Evolutionary conservation across 2,888 invertebrate genomes (phyloP).

Genomic region (Thymelicus sylvestris): DNA sequence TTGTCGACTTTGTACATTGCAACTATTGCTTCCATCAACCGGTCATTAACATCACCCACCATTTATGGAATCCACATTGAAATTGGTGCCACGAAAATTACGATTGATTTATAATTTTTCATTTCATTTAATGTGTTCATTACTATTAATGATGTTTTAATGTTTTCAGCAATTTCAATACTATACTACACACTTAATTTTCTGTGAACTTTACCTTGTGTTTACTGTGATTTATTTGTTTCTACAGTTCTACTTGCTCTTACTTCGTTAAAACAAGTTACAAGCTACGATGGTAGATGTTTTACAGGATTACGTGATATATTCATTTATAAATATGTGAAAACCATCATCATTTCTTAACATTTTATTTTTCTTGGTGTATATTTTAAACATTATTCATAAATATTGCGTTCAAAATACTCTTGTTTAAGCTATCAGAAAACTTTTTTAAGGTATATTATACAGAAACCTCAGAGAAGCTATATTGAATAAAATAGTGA

Average conservation of each 20-base stretch:
- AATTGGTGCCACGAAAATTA: constrained; percentile 75
- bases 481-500: too few relatives aligned
- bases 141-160: not conserved
- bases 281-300: too few relatives aligned
- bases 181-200: not conserved
- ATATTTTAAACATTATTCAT: too few relatives aligned
- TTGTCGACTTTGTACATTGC: constrained; percentile 80
- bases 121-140: constrained; percentile 7
- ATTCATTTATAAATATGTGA: too few relatives aligned
- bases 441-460: too few relatives aligned
- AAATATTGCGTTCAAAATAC: too few relatives aligned
- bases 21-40: constrained; percentile 79
- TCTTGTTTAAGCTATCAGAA: too few relatives aligned
- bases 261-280: not conserved
- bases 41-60: constrained; percentile 55
- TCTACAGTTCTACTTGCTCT: not conserved
- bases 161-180: not conserved
- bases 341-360: too few relatives aligned
- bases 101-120: constrained; percentile 5
- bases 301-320: too few relatives aligned
- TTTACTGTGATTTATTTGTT: not conserved
- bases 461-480: too few relatives aligned
- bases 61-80: constrained; percentile 57
- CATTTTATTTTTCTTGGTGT: too few relatives aligned
- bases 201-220: not conserved